Evolutionary conservation across 2,888 invertebrate species (phyloP), one percentile per base, ranked within the genome.

Genomic region (Zygogramma bicolorata): DNA sequence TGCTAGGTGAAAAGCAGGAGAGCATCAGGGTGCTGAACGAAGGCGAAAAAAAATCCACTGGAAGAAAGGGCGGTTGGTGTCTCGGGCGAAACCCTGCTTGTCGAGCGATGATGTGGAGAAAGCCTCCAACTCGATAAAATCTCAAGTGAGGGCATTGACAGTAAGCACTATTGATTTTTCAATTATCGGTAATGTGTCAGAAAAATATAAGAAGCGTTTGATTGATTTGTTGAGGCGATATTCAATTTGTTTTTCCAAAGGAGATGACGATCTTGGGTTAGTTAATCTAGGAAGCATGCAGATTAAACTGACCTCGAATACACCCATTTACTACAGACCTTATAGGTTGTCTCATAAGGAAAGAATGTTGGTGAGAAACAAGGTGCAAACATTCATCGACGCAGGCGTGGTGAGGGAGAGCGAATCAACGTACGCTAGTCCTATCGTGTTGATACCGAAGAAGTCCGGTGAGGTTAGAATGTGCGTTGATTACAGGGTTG

Each of bases 401-500:
- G 49, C 34, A 3, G 76, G 72, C n/a, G 74, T 71, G 3, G 69
- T 74, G 18, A 34, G 68, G 18, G 68, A 75, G 29, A 70, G 58
- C n/a, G n/a, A n/a, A n/a, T n/a, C n/a, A n/a, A 61, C 34, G 29
- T 78, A 63, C 70, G 70, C 72, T 2, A 77, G 78, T 70, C 75
- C 72, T 3, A 75, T 74, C 22, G 61, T 77, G 4, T 20, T 76
- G 25, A 71, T 77, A 22, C 60, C 10, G n/a, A 73, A 77, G 57
- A 75, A 76, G 57, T 49, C 29, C 49, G 70, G 65, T 27, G 69
- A 74, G 49, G 38, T 49, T 10, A 46, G 73, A 49, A 49, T 77
- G 69, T 46, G 72, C 61, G 70, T 75, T 0, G 78, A 78, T 65
- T 77, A 75, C 22, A 70, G 75, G 65, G 70, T 60, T 75, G 31